phyloP scores from a whole-genome alignment of 64 coral and sea anemone genomes.

The Stichodactyla mertensii region DNA sequence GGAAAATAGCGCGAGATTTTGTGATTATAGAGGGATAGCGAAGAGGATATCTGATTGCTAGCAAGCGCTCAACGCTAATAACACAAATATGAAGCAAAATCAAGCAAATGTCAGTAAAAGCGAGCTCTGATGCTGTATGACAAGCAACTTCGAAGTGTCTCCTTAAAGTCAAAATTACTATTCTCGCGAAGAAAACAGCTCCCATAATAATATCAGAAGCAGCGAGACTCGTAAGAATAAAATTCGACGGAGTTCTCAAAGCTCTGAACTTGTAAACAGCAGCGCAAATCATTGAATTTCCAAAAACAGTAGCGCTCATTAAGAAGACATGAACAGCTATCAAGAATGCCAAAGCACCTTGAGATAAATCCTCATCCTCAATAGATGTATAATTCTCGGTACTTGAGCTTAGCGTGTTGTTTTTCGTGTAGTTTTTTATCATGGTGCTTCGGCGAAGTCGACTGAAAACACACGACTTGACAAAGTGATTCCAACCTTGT shows the following conservation, averaged over 20 bases:
- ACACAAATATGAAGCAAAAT: constrained; percentile 45
- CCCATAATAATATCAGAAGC: constrained; percentile 41
- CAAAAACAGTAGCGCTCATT: constrained; percentile 1
- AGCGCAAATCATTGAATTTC: constrained; percentile 15
- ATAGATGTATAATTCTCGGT: neutral
- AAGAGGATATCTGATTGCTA: constrained; percentile 44
- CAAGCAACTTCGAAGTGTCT: constrained; percentile 17
- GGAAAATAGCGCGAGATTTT: neutral
- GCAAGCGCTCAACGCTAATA: constrained; percentile 31
- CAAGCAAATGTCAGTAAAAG: constrained; percentile 25
- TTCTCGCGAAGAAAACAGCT: constrained; percentile 23
- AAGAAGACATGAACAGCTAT: neutral
- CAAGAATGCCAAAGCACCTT: neutral
- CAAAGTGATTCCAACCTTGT: no score
- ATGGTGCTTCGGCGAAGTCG: neutral
- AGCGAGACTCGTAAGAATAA: constrained; percentile 34
- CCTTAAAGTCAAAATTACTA: neutral
- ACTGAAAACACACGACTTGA: no score
- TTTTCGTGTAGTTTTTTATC: neutral
- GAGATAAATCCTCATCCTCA: neutral
- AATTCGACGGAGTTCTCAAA: constrained; percentile 38
- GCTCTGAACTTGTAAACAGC: constrained; percentile 16
- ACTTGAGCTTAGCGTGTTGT: neutral
- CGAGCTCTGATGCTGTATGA: constrained; percentile 39
- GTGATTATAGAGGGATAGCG: constrained; percentile 39